phyloP scores from a whole-genome alignment of 2,888 invertebrate genomes.

The Brachypterus glaber region DNA sequence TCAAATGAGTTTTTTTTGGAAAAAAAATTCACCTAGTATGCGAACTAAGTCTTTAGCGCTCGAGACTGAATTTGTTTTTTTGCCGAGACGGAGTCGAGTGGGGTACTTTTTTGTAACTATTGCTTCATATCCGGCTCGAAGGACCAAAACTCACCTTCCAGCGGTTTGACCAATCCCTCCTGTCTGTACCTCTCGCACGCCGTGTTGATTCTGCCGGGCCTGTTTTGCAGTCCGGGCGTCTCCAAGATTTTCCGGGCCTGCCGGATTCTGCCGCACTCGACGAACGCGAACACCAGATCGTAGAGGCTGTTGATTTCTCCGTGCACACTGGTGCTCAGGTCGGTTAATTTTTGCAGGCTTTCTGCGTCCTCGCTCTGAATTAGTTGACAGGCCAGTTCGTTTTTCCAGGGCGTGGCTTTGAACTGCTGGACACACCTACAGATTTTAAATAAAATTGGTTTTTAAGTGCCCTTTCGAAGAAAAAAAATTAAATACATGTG shows the following conservation, averaged over 20 bases:
- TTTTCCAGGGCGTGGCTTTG: conserved; percentile 66
- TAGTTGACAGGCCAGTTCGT: conserved; percentile 58
- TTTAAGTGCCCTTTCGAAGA: no score
- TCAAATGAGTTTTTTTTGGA: no score
- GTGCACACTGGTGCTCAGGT: conserved; percentile 58
- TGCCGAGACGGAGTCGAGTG: no score
- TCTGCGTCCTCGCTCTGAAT: conserved; percentile 68
- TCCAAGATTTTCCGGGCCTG: conserved; percentile 72
- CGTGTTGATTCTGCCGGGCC: conserved; percentile 54
- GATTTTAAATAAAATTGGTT: no score
- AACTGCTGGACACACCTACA: conserved; percentile 59
- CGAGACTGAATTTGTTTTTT: no score
- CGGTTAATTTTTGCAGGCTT: conserved; percentile 72
- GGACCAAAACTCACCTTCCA: no score
- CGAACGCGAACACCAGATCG: conserved; percentile 72
- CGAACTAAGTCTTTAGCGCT: no score
- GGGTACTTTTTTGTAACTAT: no score
- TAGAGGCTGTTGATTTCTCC: conserved; percentile 79
- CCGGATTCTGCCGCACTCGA: conserved; percentile 68
- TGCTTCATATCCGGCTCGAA: no score
- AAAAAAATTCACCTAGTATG: no score
- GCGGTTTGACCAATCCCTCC: conserved; percentile 50
- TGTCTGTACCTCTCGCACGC: conserved; percentile 55
- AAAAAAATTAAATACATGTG: no score
- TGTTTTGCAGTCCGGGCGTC: conserved; percentile 68